Evolutionary conservation across 2,797 vertebrate genomes (phyloP).

Genomic region (Cephalopachus bancanus): DNA sequence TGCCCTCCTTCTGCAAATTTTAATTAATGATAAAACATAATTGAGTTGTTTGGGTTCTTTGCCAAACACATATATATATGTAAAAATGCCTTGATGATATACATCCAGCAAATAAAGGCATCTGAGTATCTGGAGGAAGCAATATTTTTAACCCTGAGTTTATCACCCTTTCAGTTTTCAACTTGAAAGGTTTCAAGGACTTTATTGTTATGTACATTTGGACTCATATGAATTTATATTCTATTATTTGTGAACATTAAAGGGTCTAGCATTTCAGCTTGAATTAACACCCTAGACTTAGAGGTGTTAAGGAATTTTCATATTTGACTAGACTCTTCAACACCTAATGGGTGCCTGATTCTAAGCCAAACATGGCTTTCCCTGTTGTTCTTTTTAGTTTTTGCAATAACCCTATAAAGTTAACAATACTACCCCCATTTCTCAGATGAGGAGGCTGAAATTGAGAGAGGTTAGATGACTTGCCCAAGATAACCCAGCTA

Average conservation of each 20-base stretch:
- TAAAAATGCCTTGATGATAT: conserved; percentile 54
- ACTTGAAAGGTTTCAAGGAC: conserved; percentile 14
- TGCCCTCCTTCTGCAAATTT: conserved; percentile 65
- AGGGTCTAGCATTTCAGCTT: conserved; percentile 28
- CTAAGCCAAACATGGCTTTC: background rate
- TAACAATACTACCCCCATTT: background rate
- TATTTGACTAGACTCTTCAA: background rate
- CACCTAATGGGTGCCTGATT: background rate
- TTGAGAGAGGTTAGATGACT: background rate
- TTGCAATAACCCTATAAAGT: background rate
- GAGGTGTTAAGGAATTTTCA: background rate
- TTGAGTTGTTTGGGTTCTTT: conserved; percentile 69
- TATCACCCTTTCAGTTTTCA: conserved; percentile 58
- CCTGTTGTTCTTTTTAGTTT: background rate
- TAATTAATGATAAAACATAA: conserved; percentile 80
- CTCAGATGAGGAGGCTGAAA: background rate
- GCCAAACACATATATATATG: conserved; percentile 58
- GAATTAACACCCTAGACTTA: conserved; percentile 8
- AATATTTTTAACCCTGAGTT: conserved; percentile 54
- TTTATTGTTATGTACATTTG: conserved; percentile 56
- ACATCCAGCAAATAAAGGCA: background rate
- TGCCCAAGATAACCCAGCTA: background rate
- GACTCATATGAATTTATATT: conserved; percentile 66
- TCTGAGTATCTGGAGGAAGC: conserved; percentile 50
- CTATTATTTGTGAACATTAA: conserved; percentile 72